Evolutionary conservation across 2,797 vertebrate species (phyloP).

Genomic region (Melanotaenia nigrans): DNA sequence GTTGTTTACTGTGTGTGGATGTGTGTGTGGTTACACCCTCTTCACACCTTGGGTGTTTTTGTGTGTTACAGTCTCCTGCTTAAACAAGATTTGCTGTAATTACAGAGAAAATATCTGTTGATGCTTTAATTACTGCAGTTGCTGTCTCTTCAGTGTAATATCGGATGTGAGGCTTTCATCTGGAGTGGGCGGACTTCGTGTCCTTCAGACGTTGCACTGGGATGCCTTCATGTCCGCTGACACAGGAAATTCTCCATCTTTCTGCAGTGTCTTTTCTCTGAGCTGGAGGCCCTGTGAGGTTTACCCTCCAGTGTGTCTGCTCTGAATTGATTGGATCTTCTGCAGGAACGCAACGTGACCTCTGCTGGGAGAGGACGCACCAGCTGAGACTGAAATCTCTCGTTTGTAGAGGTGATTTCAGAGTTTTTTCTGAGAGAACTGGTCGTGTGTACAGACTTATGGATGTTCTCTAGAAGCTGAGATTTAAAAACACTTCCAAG

Average conservation of each 20-base stretch:
- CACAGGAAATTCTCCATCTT: neutral
- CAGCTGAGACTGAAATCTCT: too few species aligned
- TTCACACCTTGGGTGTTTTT: neutral
- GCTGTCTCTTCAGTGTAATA: neutral
- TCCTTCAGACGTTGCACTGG: slow-evolving; percentile 21
- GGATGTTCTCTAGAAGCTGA: too few species aligned
- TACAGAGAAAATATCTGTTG: neutral
- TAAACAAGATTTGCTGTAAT: slow-evolving; percentile 5
- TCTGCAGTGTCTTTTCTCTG: neutral
- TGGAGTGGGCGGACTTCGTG: neutral
- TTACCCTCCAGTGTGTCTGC: slow-evolving; percentile 17
- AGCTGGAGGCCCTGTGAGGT: slow-evolving; percentile 16
- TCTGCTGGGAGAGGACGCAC: neutral
- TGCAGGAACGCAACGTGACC: slow-evolving; percentile 21
- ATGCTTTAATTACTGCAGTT: neutral
- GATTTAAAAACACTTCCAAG: fast-evolving
- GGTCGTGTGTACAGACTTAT: too few species aligned
- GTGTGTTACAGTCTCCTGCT: neutral
- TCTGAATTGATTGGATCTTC: slow-evolving; percentile 3
- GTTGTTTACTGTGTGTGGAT: neutral
- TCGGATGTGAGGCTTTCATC: neutral
- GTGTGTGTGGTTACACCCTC: neutral
- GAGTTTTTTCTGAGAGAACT: too few species aligned
- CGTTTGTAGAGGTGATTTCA: too few species aligned
- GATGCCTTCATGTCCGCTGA: slow-evolving; percentile 15